Base-by-base conservation (phyloP, 2,888 invertebrate species). In the Papilio demoleus region DNA sequence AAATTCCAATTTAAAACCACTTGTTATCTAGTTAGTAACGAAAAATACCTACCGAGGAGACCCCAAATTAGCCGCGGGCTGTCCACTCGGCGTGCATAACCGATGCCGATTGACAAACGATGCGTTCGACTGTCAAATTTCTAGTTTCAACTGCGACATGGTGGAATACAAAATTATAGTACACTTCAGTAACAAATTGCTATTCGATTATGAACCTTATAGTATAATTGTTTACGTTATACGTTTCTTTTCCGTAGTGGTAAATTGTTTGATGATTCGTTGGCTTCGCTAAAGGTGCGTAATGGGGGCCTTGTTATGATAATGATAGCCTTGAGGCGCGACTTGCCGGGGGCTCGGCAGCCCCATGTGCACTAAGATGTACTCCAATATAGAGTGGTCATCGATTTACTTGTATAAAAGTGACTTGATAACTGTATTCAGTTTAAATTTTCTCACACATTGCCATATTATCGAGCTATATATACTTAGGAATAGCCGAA, bases 41-140 rank as follows among this genome's bases (percentile, higher is more conserved):
- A 91, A 90, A 91, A 92, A 92, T 91, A 89, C 89, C 90, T 91
- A 90, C 82, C 81, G 65, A 53, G 64, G 81, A 76, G 77, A 81
- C 86, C 87, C 90, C 79, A 84, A 83, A 86, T 86, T 88, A 86
- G 90, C 92, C 92, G 75, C 76, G 80, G 92, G 92, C 92, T 83
- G 86, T 78, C 84, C 79, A 85, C 87, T 87, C 83, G 79, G 85
- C 84, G 87, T 82, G 80, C 79, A 82, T 92, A 93, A 93, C 92
- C 93, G 88, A 92, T 89, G 83, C 83, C 85, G 86, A 92, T 92
- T 92, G 92, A 90, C 92, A 92, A 93, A 92, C 92, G 92, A 93
- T 92, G 88, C 93, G 81, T 90, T 91, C 88, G 84, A 72, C 89
- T 89, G 92, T 87, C 90, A 92, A 92, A 92, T 92, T 65, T 91